These are phyloP conservation scores for Atethmia centrago DNA, from an alignment of 2,888 invertebrate genomes.

Conservation along the genomic window DNA sequence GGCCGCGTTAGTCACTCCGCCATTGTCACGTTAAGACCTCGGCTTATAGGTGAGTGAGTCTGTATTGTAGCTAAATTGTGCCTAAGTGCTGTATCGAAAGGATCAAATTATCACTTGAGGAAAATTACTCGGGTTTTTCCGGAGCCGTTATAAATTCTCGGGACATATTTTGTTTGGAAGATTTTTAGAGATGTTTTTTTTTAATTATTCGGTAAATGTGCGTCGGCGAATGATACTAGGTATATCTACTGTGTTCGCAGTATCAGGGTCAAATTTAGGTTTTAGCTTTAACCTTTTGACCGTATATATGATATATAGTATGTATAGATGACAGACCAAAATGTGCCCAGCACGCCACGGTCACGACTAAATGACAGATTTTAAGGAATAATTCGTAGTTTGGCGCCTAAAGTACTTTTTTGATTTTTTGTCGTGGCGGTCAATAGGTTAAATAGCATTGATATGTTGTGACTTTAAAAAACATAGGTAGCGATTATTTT, in stretches of 20 bases:
- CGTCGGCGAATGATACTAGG: neutral
- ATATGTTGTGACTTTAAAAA: neutral
- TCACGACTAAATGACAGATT: no score
- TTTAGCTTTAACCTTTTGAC: no score
- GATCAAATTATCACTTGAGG: conserved; percentile 45
- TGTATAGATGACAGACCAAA: no score
- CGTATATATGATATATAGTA: no score
- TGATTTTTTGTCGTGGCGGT: no score
- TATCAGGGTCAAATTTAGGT: neutral
- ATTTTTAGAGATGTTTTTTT: neutral
- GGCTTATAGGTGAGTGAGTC: conserved; percentile 45
- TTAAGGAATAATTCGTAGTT: no score
- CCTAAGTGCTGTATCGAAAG: conserved; percentile 48
- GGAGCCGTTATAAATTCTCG: conserved; percentile 1
- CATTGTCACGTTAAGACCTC: conserved; percentile 64
- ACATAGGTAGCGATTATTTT: no score
- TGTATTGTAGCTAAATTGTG: conserved; percentile 53
- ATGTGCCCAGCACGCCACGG: no score
- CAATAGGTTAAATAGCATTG: no score
- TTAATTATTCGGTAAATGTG: neutral
- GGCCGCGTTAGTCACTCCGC: conserved; percentile 72
- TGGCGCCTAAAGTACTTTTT: no score
- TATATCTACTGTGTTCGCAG: neutral
- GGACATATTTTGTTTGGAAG: neutral
- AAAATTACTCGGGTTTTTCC: conserved; percentile 40